phyloP scores from a whole-genome alignment of 2,797 vertebrate species.

The Hydrophis major region DNA sequence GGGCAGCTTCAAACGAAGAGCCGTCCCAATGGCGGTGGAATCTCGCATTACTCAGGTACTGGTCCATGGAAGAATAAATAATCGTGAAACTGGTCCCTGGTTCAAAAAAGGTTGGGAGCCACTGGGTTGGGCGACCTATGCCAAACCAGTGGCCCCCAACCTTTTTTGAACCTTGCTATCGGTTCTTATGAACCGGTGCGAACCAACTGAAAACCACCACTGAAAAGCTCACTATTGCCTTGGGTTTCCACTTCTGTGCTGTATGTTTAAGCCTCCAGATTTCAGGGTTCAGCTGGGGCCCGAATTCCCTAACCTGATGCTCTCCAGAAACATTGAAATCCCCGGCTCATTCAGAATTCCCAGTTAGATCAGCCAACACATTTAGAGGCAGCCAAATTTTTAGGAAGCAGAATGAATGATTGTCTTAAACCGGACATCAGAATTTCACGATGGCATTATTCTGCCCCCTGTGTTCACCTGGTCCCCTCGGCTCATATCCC shows the following conservation, averaged over 20 bases:
- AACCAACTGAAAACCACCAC: too few species aligned
- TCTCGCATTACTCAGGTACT: too few species aligned
- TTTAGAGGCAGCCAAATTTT: not conserved
- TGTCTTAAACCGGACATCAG: not conserved
- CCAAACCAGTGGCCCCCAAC: too few species aligned
- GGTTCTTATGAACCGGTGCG: too few species aligned
- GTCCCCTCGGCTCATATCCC: slow-evolving; percentile 19
- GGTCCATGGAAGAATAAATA: too few species aligned
- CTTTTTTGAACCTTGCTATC: too few species aligned
- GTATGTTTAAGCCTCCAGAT: not conserved
- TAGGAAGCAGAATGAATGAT: not conserved
- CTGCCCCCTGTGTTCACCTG: slow-evolving; percentile 13
- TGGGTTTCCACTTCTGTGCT: not conserved
- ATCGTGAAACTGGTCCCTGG: too few species aligned
- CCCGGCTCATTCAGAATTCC: not conserved
- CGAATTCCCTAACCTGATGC: not conserved
- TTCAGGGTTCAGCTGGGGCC: not conserved
- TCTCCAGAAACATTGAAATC: not conserved
- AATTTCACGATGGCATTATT: slow-evolving; percentile 23
- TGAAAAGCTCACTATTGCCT: too few species aligned
- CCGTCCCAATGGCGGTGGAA: too few species aligned
- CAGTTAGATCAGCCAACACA: not conserved
- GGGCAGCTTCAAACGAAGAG: too few species aligned
- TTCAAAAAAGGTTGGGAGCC: too few species aligned
- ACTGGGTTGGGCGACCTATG: too few species aligned